A percentile compares a stretch with the other conserved stretches of the same genome.
phyloP scores from a whole-genome alignment of 2,797 vertebrate species.

The Amblyraja radiata region DNA sequence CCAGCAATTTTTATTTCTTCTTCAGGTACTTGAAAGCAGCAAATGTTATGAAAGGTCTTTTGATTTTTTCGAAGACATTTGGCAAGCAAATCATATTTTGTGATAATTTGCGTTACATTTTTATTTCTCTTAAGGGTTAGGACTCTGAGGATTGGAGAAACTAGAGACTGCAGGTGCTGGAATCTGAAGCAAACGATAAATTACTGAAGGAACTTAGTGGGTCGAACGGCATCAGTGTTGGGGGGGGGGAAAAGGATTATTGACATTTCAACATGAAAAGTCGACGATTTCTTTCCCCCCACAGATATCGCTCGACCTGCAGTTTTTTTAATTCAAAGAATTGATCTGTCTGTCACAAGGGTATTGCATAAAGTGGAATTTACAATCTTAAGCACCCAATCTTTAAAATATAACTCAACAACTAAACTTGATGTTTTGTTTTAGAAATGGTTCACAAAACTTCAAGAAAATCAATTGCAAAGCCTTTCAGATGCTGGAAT shows the following conservation, averaged over 20 bases:
- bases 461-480: no score
- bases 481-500: no score
- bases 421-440: no score
- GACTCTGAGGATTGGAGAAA: neutral
- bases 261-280: no score
- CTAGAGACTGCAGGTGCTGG: no score
- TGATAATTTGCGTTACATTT: neutral
- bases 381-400: neutral
- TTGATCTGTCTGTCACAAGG: neutral
- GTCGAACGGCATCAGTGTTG: no score
- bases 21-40: neutral
- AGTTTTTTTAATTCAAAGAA: no score
- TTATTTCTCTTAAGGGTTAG: neutral
- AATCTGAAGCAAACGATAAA: no score
- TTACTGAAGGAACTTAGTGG: no score
- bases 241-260: no score
- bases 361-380: neutral
- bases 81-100: neutral
- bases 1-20: neutral
- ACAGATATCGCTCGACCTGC: no score
- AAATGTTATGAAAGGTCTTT: neutral
- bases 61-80: neutral
- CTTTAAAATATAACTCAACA: neutral
- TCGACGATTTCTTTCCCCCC: no score
- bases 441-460: neutral